phyloP scores from a whole-genome alignment of 2,888 invertebrate species.

The Mantis religiosa region DNA sequence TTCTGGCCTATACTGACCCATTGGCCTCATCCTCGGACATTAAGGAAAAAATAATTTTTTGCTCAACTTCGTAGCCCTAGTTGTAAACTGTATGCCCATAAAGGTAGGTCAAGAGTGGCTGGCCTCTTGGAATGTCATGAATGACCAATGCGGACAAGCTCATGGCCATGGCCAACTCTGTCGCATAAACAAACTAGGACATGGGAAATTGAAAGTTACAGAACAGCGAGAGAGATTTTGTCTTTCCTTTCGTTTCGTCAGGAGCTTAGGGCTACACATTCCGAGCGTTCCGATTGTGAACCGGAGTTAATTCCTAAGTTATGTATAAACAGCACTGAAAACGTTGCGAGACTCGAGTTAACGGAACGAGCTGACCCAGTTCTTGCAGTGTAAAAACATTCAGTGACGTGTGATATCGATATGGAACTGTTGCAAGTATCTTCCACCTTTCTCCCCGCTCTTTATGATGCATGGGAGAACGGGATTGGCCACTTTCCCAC shows the following conservation, averaged over 20 bases:
- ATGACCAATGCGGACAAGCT: too few species aligned
- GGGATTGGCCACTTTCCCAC: conserved; percentile 15
- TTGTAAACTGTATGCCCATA: too few species aligned
- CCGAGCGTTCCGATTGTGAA: too few species aligned
- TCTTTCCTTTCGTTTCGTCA: background rate
- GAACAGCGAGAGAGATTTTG: background rate
- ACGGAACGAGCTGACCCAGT: background rate
- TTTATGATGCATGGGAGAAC: conserved; percentile 9
- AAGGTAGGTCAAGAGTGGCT: too few species aligned
- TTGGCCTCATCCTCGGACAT: too few species aligned
- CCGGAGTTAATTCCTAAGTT: background rate
- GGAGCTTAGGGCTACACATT: too few species aligned
- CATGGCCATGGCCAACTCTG: background rate
- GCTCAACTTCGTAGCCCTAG: too few species aligned
- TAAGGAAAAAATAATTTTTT: too few species aligned
- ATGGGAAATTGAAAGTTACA: background rate
- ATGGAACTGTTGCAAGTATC: background rate
- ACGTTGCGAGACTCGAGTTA: background rate
- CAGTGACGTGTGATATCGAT: background rate
- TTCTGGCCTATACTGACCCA: too few species aligned
- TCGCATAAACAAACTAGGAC: background rate
- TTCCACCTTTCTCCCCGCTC: background rate
- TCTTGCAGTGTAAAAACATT: background rate
- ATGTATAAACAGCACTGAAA: background rate
- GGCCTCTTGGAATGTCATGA: too few species aligned